Conservation (phyloP, 2,113 vertebrate species). For the Phylloscopus whistleri region DNA sequence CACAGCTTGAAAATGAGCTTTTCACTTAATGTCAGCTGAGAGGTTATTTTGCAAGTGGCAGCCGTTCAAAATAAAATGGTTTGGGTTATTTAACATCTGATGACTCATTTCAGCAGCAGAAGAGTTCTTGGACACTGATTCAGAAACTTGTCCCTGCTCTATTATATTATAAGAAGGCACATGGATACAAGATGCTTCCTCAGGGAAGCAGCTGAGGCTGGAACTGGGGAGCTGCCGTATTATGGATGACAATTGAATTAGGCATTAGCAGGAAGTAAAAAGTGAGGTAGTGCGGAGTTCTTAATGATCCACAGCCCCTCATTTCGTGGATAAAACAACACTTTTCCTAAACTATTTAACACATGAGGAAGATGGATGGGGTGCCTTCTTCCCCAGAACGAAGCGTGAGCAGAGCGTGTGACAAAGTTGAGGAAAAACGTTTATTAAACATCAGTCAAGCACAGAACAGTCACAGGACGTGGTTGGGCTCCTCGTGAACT, state of each 20-base stretch:
- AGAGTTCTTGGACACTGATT: not conserved
- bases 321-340: not conserved
- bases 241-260: not conserved
- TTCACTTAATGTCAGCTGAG: not conserved
- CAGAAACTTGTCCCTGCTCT: not conserved
- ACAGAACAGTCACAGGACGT: too few relatives aligned
- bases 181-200: not conserved
- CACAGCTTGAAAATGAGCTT: not conserved
- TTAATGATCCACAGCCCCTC: too few relatives aligned
- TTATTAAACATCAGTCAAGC: not conserved
- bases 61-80: not conserved
- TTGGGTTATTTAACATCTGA: not conserved
- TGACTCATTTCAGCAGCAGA: not conserved
- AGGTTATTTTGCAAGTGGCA: not conserved
- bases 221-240: not conserved
- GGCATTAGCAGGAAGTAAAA: too few relatives aligned
- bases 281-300: accelerated
- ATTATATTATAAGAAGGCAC: not conserved
- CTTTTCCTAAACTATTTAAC: not conserved
- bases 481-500: not conserved
- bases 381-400: not conserved
- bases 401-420: accelerated
- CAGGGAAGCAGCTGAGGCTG: not conserved
- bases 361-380: accelerated
- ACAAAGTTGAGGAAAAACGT: not conserved